These are phyloP conservation scores for Mesembrinibis cayennensis DNA, from an alignment of 2,113 vertebrate genomes.

Conservation along the genomic window DNA sequence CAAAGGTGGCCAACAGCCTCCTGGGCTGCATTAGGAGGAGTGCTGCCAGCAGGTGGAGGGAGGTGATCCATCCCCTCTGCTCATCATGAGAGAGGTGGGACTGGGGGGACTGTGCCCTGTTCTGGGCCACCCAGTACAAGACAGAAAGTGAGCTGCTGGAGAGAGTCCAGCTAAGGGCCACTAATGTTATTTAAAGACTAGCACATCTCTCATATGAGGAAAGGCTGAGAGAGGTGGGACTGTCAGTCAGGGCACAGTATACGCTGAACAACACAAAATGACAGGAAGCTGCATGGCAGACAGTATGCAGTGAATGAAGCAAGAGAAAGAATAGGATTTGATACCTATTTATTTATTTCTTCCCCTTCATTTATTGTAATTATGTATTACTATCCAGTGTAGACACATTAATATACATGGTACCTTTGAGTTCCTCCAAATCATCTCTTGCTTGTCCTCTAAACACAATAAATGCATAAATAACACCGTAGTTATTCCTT, in stretches of 20 bases:
- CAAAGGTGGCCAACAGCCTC: not conserved
- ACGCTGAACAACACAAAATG: accelerated
- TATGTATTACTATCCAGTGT: not conserved
- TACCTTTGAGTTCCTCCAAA: not conserved
- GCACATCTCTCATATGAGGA: not conserved
- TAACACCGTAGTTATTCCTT: not conserved
- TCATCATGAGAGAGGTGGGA: too few relatives aligned
- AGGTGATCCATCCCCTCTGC: not conserved
- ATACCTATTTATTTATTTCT: not conserved
- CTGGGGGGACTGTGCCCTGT: not conserved
- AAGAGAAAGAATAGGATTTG: not conserved
- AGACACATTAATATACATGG: not conserved
- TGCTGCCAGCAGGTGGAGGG: accelerated
- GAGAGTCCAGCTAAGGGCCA: not conserved
- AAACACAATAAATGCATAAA: not conserved
- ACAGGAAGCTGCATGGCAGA: not conserved
- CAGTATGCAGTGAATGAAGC: not conserved
- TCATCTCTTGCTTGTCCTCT: not conserved
- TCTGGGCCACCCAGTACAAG: not conserved
- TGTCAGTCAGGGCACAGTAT: not conserved
- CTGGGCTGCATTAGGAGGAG: accelerated
- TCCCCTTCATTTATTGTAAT: not conserved
- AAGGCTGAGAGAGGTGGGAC: not conserved
- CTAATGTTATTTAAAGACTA: not conserved
- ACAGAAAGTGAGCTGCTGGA: not conserved